Evolutionary conservation across 2,888 invertebrate genomes (phyloP).

Genomic region (Standfussiana lucernea): DNA sequence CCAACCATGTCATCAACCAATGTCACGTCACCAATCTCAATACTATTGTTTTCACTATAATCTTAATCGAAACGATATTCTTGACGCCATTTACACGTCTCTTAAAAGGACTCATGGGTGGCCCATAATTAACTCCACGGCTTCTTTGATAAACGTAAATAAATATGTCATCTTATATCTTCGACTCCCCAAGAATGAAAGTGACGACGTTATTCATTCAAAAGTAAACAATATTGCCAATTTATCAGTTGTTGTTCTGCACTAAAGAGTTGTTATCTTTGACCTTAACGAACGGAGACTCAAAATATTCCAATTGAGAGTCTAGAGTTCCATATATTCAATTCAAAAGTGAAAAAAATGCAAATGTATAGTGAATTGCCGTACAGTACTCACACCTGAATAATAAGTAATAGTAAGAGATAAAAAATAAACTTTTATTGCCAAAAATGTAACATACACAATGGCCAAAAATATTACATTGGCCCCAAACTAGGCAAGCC

Average conservation of each 20-base stretch:
- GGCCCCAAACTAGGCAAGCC: background rate
- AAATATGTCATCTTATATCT: constrained; percentile 31
- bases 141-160: constrained; percentile 15
- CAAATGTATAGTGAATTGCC: background rate
- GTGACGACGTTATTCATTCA: constrained; percentile 42
- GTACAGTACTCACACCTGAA: background rate
- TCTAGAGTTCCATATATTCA: background rate
- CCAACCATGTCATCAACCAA: too few species aligned
- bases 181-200: constrained; percentile 3
- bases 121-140: constrained; percentile 5
- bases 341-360: background rate
- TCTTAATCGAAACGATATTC: background rate
- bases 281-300: constrained; percentile 34
- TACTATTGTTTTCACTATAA: background rate
- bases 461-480: background rate
- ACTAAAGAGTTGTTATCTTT: constrained; percentile 27
- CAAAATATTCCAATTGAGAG: constrained; percentile 5
- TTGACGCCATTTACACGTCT: background rate
- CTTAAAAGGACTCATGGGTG: background rate
- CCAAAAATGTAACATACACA: background rate
- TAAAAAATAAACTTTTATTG: background rate
- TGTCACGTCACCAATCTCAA: background rate
- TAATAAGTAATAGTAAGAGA: too few species aligned
- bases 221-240: constrained; percentile 41
- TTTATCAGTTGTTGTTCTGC: constrained; percentile 54